Evolutionary conservation across 1,140 invertebrate genomes (phyloP), one percentile per base, ranked within the genome.

Genomic region (Zaprionus tsacasi): DNA sequence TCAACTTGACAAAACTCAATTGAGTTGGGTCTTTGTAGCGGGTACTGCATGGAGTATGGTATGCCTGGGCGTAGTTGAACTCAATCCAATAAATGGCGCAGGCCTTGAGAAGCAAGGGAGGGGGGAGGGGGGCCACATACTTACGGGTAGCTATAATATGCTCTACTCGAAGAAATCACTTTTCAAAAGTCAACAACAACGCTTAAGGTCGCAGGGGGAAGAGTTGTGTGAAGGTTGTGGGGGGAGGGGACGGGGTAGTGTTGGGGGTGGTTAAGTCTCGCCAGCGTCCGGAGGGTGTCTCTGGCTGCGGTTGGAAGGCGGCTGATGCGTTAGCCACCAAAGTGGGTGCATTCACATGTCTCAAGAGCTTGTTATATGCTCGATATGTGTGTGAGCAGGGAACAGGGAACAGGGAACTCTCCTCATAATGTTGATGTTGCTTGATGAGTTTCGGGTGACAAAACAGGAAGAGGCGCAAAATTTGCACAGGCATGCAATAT

Each of bases 281-380:
- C 60, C 12, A 11, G 38, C 67, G 52, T 58, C 55, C 68, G 74
- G 78, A 76, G 82, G 81, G 70, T 79, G 81, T 75, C 70, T 30
- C 27, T 30, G 64, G 76, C 50, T 72, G 72, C 45, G 61, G 61
- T 48, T 83, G 45, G 6, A 50, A 30, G 27, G 27, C 27, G 45
- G 54, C 36, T 55, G 66, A 70, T 79, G 76, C 67, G 73, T 79
- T 83, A 73, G 69, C 81, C 80, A 80, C 81, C 86, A 92, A 92
- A 92, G 91, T 92, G 91, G 91, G 90, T 91, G 90, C 91, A 91
- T 92, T 92, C 91, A 92, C 90, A 92, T 92, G 91, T 92, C 91
- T 92, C 91, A 92, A 92, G 91, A 91, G 91, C 91, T 92, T 92
- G 90, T 92, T 92, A 92, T 92, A 91, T 88, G 90, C 91, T 91